Evolutionary conservation across 2,888 invertebrate genomes (phyloP).

Genomic region (Bembecia ichneumoniformis): DNA sequence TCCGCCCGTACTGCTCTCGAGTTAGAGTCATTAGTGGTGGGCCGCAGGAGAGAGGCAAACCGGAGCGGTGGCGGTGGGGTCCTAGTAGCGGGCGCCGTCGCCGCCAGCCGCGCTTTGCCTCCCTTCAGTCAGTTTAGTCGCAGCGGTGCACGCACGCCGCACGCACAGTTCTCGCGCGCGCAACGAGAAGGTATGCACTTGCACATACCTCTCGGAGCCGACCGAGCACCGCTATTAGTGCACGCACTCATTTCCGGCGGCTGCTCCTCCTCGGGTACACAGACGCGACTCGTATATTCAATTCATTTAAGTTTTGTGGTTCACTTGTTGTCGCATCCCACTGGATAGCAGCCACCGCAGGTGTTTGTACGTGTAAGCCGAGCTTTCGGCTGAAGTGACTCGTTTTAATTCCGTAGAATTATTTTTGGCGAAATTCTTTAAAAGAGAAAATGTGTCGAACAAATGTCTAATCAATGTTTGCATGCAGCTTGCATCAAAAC

Average conservation of each 20-base stretch:
- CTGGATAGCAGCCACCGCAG: slow-evolving; percentile 25
- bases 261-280: slow-evolving; percentile 18
- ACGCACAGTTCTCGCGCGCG: slow-evolving; percentile 71
- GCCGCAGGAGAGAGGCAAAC: slow-evolving; percentile 53
- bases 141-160: slow-evolving; percentile 72
- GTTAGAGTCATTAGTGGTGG: slow-evolving; percentile 59
- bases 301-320: slow-evolving; percentile 1
- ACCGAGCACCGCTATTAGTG: slow-evolving; percentile 22
- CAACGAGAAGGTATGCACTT: slow-evolving; percentile 63
- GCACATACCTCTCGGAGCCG: slow-evolving; percentile 22
- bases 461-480: too few relatives aligned
- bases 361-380: slow-evolving; percentile 14
- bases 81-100: slow-evolving; percentile 16
- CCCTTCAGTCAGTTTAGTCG: slow-evolving; percentile 56
- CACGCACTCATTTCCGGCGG: slow-evolving; percentile 58
- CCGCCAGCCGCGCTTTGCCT: slow-evolving; percentile 46
- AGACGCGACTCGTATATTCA: slow-evolving; percentile 4
- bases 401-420: neutral
- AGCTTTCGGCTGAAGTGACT: slow-evolving; percentile 6
- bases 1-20: slow-evolving; percentile 57
- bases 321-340: slow-evolving; percentile 4
- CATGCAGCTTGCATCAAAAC: too few relatives aligned
- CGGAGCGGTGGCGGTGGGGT: slow-evolving; percentile 25
- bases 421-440: too few relatives aligned
- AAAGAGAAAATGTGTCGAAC: too few relatives aligned